Percentiles rank a stretch among this genome's conserved stretches.
Conservation (phyloP, 1,140 invertebrate species). For the Scylla paramamosain region DNA sequence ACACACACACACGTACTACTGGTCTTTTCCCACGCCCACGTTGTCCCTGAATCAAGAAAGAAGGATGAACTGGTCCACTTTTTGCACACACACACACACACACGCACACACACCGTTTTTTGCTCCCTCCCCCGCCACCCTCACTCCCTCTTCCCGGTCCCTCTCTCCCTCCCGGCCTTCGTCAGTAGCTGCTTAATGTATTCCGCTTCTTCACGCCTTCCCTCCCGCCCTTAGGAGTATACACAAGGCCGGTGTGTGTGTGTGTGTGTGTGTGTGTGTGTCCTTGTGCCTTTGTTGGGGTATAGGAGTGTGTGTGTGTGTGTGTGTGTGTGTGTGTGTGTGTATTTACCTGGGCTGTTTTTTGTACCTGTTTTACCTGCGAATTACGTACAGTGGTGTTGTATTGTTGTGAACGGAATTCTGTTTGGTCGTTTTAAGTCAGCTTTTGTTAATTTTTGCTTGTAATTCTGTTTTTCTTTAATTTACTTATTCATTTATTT, state of each 20-base stretch:
- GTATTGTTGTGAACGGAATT: too few relatives aligned
- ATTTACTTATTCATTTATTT: too few relatives aligned
- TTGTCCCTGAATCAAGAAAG: too few relatives aligned
- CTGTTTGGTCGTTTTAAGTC: too few relatives aligned
- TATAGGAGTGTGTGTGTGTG: not conserved
- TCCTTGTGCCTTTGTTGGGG: not conserved
- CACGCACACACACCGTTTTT: not conserved
- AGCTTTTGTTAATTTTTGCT: too few relatives aligned
- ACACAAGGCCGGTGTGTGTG: not conserved
- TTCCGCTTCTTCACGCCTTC: conserved; percentile 5
- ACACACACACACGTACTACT: too few relatives aligned
- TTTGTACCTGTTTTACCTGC: too few relatives aligned
- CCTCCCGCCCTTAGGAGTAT: not conserved
- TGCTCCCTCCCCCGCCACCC: not conserved
- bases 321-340: conserved; percentile 3
- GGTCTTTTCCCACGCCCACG: too few relatives aligned
- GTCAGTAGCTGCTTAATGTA: not conserved
- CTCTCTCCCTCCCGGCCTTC: not conserved
- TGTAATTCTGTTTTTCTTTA: too few relatives aligned
- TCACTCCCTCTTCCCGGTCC: not conserved
- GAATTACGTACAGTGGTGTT: too few relatives aligned
- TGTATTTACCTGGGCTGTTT: not conserved
- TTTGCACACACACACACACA: not conserved
- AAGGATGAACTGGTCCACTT: not conserved
- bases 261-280: conserved; percentile 11